Conservation (phyloP, 2,888 invertebrate genomes). For the Ectobius pallidus region DNA sequence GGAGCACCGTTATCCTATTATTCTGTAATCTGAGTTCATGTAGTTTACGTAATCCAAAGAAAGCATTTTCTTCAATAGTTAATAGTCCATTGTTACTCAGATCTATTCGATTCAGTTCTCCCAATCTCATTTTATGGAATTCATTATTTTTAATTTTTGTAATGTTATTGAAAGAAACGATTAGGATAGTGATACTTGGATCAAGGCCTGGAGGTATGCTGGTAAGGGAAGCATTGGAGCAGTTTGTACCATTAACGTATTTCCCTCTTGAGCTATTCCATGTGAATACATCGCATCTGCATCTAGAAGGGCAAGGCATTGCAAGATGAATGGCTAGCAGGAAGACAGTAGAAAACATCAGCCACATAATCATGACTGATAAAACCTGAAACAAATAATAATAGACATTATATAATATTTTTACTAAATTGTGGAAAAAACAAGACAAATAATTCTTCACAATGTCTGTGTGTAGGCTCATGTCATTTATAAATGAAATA, state of each 20-base stretch:
- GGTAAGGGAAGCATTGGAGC: neutral
- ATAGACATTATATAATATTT: neutral
- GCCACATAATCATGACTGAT: neutral
- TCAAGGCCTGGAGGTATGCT: constrained; percentile 3
- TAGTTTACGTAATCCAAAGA: neutral
- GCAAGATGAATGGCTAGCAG: neutral
- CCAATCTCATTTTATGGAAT: neutral
- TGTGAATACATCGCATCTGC: constrained; percentile 8
- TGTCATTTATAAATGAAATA: neutral
- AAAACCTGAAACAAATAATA: neutral
- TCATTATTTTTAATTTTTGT: neutral
- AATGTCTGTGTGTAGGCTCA: neutral
- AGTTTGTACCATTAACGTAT: constrained; percentile 18
- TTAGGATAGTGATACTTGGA: neutral
- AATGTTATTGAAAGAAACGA: constrained; percentile 8
- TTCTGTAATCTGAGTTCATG: constrained; percentile 18
- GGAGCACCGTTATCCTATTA: neutral
- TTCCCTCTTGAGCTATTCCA: constrained; percentile 20
- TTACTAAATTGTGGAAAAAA: neutral
- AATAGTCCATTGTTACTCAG: neutral
- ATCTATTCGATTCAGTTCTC: constrained; percentile 13
- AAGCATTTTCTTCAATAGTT: constrained; percentile 8
- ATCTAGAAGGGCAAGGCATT: neutral
- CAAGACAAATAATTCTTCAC: neutral
- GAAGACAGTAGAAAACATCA: neutral